Evolutionary conservation across 2,113 vertebrate species (phyloP).

Genomic region (Serilophus lunatus): DNA sequence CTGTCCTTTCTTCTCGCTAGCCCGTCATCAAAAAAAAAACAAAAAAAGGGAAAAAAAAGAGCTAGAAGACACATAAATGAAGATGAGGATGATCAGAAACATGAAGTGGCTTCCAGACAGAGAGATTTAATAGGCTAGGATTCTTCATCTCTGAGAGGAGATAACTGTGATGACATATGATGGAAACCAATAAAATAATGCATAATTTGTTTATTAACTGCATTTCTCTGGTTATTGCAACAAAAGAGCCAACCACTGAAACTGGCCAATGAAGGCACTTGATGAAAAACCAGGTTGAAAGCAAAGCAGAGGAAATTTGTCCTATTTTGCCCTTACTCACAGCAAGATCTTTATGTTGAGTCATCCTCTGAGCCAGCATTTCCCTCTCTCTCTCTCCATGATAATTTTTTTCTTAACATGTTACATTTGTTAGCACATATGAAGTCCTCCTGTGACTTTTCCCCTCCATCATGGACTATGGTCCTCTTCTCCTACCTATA

Average conservation of each 20-base stretch:
- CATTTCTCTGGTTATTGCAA: neutral
- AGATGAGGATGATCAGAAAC: neutral
- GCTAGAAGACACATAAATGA: neutral
- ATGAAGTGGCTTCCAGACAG: neutral
- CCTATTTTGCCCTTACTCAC: neutral
- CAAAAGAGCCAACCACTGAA: neutral
- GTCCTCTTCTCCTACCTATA: neutral
- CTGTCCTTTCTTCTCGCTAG: neutral
- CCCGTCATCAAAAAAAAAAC: neutral
- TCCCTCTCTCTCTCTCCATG: neutral
- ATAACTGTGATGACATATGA: neutral
- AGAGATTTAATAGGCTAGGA: neutral
- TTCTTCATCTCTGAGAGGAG: neutral
- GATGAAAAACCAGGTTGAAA: neutral
- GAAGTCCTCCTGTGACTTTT: neutral
- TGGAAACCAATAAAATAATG: neutral
- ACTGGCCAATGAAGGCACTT: neutral
- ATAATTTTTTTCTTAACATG: neutral
- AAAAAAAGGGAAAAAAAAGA: neutral
- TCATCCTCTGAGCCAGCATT: neutral
- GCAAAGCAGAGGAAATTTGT: neutral
- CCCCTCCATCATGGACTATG: neutral
- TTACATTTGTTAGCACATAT: neutral
- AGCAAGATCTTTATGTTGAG: neutral
- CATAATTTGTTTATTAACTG: neutral